Evolutionary conservation across 2,888 invertebrate genomes (phyloP), one percentile per base, ranked within the genome.

Genomic region (Busseola fusca): DNA sequence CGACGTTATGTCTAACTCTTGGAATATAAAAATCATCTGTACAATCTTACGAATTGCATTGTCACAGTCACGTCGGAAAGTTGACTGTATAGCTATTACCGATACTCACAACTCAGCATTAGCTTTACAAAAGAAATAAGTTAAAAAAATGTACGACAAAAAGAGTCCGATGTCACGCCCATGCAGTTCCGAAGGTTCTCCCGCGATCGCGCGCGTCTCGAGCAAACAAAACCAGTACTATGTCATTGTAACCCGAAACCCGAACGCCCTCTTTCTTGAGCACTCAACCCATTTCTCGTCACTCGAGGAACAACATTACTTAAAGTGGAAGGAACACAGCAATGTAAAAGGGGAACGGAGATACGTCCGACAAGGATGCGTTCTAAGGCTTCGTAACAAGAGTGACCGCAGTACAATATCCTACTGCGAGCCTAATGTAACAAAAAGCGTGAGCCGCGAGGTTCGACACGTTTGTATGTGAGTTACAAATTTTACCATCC

Each of bases 141-240:
- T 86, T 14, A 6, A 76, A 86, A 89, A 88, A 88, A 85, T 9
- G 82, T 74, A 86, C 88, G 85, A 93, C 88, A 93, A 93, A 94
- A 93, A 93, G 90, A 89, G 88, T 89, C 89, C 92, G 89, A 94
- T 94, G 95, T 95, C 95, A 95, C 95, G 95, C 94, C 94, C 92
- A 94, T 94, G 94, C 94, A 93, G 92, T 93, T 91, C 92, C 87
- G 87, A 91, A 90, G 93, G 92, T 95, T 95, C 95, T 95, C 95
- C 95, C 95, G 95, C 92, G 91, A 91, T 90, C 89, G 87, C 87
- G 84, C 80, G 87, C 87, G 88, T 88, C 91, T 88, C 92, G 89
- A 93, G 90, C 93, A 95, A 95, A 95, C 92, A 94, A 87, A 90
- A 87, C 90, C 87, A 88, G 86, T 90, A 92, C 92, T 83, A 79